Base-by-base conservation (phyloP, 1,140 invertebrate genomes). In the Lepidurus couesii region DNA sequence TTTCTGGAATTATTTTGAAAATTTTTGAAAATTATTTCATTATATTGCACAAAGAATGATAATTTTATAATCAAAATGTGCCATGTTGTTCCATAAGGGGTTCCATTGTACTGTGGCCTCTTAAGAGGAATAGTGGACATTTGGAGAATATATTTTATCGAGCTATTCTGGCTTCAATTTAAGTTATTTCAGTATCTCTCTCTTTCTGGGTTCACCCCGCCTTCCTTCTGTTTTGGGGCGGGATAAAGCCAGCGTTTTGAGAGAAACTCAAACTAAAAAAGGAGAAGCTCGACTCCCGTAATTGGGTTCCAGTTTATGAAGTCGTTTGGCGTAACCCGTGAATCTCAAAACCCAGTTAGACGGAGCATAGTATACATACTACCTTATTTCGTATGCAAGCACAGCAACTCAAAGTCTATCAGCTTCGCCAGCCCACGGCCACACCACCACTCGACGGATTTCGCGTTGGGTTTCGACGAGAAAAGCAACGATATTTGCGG, bases 291-390 rank as follows among this genome's bases (percentile, higher is more conserved):
- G 6, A 21, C 16, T 21, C 21, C 53, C 53, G 9, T 65, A 65
- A 65, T 65, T 65, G 53, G n/a, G 53, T 65, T 65, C 53, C n/a
- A 65, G 53, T 65, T 65, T 65, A 65, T 65, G 53, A 21, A 65
- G 53, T 65, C 53, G 53, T 65, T 65, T 65, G 53, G 53, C 53
- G 53, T 65, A 65, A 65, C 53, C 53, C 53, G 53, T 65, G 53
- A 65, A 65, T 65, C 53, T 21, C 53, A 65, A 34, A 65, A 65
- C 53, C 21, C 53, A 65, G 53, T 65, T 65, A 65, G n/a, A 65
- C 53, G 53, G 53, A 65, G 53, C 13, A 34, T 34, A 65, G 53
- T 65, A 65, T 65, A 65, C 53, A 65, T 65, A 65, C 53, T 16
- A 16, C 53, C 53, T 65, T 65, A 65, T 65, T 65, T 16, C n/a